A percentile compares a stretch with the other conserved stretches of the same genome.
Evolutionary conservation across 1,140 invertebrate species (phyloP).

Genomic region (Neodiprion fabricii): DNA sequence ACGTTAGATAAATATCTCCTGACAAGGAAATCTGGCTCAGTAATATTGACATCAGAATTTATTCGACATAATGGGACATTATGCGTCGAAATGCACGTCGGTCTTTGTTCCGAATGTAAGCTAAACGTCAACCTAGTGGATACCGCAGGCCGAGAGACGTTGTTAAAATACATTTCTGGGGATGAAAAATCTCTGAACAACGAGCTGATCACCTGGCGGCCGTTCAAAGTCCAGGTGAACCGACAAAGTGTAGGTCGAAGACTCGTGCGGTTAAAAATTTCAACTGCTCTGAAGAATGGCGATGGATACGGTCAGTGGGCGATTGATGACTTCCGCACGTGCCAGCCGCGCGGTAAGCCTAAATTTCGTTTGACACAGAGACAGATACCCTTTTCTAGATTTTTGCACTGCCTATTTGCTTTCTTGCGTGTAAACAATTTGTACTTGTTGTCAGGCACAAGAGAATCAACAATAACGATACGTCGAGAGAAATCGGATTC

Average conservation of each 20-base stretch:
- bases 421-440: conserved; percentile 21
- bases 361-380: background rate
- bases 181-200: background rate
- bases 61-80: background rate
- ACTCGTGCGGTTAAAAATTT: conserved; percentile 9
- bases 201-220: conserved; percentile 35
- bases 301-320: background rate
- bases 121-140: conserved; percentile 21
- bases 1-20: conserved; percentile 31
- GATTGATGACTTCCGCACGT: background rate
- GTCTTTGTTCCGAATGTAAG: conserved; percentile 30
- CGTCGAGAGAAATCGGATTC: conserved; percentile 4
- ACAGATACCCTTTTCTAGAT: background rate
- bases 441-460: conserved; percentile 15
- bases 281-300: background rate
- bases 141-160: background rate
- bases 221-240: conserved; percentile 16
- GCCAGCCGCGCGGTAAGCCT: background rate
- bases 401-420: background rate
- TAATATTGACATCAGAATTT: conserved; percentile 20
- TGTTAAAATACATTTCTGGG: background rate
- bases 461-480: conserved; percentile 12
- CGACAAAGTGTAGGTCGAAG: background rate
- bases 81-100: conserved; percentile 34
- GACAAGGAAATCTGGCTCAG: conserved; percentile 9